Evolutionary conservation across 1,140 invertebrate species (phyloP), one percentile per base, ranked within the genome.

Genomic region (Sogatella furcifera): DNA sequence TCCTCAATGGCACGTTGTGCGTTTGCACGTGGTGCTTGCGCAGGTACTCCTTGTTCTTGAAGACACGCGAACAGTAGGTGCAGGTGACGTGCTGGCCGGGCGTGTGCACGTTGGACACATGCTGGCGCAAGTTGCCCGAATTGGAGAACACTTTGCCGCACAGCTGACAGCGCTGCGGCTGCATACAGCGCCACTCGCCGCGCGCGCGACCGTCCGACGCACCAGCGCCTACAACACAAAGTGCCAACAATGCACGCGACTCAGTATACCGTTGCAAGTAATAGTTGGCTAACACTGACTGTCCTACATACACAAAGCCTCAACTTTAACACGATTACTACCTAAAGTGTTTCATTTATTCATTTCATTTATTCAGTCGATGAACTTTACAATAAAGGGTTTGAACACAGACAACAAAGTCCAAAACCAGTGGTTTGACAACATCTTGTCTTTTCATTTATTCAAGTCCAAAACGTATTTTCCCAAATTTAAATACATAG

Each of bases 101-200:
- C 54, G 83, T 81, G 74, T 86, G 84, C 64, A 86, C 81, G 74
- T 86, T 86, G 62, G 83, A 80, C 66, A 85, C 82, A 75, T 87
- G 84, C 70, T 87, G 85, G 73, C 84, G 84, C 49, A 86, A 76
- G 70, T 86, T 86, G 64, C 82, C 82, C 66, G 76, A 76, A 59
- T 78, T 79, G 69, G 81, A 83, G 73, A 84, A 85, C 53, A 80
- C 78, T 70, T 83, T 84, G 66, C 81, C 80, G 73, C 83, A 84
- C 68, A 81, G 79, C 41, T 81, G 81, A 72, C 83, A 84, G 65
- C 62, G 52, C 59, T 66, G 68, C 19, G 68, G 68, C 61, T 68
- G 65, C 68, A 69, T 69, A 49, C 68, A 69, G 13, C 62, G 41
- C 68, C 68, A 69, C 44, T 68, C 67, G 15, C 65, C 65, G 41